Conservation (phyloP, 2,888 invertebrate genomes). For the Diaperis boleti region DNA sequence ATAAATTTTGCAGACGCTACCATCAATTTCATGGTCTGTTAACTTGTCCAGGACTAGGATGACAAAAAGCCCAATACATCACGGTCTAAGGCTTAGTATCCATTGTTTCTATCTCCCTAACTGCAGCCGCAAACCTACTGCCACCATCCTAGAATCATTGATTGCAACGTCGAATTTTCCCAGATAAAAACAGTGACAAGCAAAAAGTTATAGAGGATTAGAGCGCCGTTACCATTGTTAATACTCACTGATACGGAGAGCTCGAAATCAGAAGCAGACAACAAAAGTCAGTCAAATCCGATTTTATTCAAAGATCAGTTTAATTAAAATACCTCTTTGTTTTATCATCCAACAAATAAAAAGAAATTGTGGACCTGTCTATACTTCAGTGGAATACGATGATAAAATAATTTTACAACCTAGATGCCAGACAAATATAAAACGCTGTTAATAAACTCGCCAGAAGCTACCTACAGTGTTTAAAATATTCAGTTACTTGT, state of each 20-base stretch:
- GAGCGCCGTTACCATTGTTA: neutral
- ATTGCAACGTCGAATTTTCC: constrained; percentile 24
- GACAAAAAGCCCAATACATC: constrained; percentile 50
- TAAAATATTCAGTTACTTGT: too few relatives aligned
- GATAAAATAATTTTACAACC: too few relatives aligned
- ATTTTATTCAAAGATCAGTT: too few relatives aligned
- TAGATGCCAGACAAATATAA: too few relatives aligned
- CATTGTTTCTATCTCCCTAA: constrained; percentile 25
- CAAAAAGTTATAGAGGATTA: constrained; percentile 12
- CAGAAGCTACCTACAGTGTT: too few relatives aligned
- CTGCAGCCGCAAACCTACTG: constrained; percentile 25
- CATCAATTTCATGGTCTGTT: constrained; percentile 57
- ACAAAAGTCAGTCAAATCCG: too few relatives aligned
- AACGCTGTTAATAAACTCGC: too few relatives aligned
- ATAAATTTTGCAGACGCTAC: constrained; percentile 49
- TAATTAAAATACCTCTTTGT: too few relatives aligned
- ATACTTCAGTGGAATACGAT: too few relatives aligned
- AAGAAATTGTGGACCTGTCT: too few relatives aligned
- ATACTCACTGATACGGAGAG: neutral
- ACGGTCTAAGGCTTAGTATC: constrained; percentile 38
- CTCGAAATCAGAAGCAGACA: too few relatives aligned
- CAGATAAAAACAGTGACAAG: constrained; percentile 26
- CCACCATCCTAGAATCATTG: constrained; percentile 32
- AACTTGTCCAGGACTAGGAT: constrained; percentile 50
- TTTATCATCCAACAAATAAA: too few relatives aligned